A percentile compares a stretch with the other conserved stretches of the same genome.
Conservation (phyloP, 2,888 invertebrate species). For the Coelogynopora nodosa region DNA sequence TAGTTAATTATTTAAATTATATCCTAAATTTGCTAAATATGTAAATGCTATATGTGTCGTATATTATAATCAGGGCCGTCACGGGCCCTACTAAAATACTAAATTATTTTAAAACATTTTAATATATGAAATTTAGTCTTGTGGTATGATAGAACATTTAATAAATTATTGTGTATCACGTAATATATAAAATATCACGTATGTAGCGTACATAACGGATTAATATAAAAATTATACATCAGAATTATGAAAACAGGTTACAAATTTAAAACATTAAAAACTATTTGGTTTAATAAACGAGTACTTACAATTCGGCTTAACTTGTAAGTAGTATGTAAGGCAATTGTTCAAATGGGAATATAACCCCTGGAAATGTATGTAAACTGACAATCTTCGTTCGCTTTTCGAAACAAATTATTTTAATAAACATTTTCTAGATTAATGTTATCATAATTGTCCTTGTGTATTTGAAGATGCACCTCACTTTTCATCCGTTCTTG, state of each 20-base stretch:
- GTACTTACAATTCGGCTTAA: neutral
- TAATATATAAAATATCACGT: too few relatives aligned
- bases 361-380: neutral
- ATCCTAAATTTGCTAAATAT: too few relatives aligned
- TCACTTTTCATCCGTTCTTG: neutral
- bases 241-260: neutral
- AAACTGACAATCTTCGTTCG: neutral
- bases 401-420: neutral
- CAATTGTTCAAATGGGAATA: neutral
- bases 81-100: too few relatives aligned
- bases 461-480: neutral
- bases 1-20: too few relatives aligned
- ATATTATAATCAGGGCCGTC: too few relatives aligned
- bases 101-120: too few relatives aligned
- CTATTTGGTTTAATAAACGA: neutral
- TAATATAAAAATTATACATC: neutral
- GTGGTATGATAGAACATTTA: too few relatives aligned
- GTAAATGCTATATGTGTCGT: too few relatives aligned
- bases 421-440: neutral
- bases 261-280: neutral
- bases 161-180: too few relatives aligned
- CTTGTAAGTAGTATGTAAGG: neutral
- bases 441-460: neutral
- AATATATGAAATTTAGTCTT: too few relatives aligned
- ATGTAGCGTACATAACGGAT: too few relatives aligned